A percentile compares a stretch with the other conserved stretches of the same genome.
Conservation (phyloP, 64 coral and sea anemone species). For the Cladopsammia gracilis region DNA sequence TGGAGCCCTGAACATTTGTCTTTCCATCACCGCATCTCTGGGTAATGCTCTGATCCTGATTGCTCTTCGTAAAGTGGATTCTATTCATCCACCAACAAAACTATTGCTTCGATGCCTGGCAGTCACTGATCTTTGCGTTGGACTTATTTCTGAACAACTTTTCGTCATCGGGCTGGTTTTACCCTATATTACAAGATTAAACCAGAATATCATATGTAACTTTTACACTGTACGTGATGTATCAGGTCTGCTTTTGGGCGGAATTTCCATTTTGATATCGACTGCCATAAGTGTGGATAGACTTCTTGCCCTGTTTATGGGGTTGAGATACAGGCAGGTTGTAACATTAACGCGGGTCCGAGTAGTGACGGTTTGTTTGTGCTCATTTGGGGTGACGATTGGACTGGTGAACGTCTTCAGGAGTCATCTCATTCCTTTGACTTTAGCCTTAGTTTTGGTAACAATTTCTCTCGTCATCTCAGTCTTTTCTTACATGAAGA, state of each 20-base stretch:
- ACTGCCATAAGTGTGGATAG: constrained; percentile 52
- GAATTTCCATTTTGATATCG: constrained; percentile 14
- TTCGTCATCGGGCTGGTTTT: no score
- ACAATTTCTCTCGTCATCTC: background rate
- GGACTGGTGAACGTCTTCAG: background rate
- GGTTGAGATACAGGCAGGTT: constrained; percentile 18
- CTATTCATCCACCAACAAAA: no score
- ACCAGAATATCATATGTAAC: background rate
- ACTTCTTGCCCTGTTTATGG: background rate
- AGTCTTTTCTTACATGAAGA: background rate
- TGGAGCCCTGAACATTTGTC: no score
- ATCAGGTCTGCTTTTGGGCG: background rate
- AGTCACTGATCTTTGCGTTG: no score
- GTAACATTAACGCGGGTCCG: constrained; percentile 18
- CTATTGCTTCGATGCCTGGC: no score
- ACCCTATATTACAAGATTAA: background rate
- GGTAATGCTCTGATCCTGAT: no score
- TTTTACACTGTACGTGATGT: background rate
- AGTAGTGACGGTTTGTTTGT: background rate
- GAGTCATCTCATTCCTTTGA: background rate
- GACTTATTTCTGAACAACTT: no score
- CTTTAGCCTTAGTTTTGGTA: background rate
- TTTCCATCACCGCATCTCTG: no score
- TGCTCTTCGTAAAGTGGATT: no score
- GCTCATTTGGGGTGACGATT: background rate